These are phyloP conservation scores for Callipepla californica DNA, from an alignment of 2,113 vertebrate species.

Conservation along the genomic window DNA sequence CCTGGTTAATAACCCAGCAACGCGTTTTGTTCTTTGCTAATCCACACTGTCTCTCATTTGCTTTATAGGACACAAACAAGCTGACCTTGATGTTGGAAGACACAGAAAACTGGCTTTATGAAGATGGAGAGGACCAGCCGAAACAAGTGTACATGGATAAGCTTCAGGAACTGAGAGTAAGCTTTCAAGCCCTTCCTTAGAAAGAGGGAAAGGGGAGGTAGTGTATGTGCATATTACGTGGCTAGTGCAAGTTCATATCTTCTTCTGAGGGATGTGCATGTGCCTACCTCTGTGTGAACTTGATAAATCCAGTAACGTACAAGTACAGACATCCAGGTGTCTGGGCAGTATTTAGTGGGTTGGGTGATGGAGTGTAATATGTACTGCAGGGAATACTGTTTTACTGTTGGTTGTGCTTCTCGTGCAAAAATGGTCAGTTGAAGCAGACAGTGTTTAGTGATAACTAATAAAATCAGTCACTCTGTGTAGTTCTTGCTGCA, in stretches of 20 bases:
- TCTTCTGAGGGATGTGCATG: rapidly evolving
- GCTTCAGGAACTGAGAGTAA: conserved; percentile 90
- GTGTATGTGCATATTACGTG: no score
- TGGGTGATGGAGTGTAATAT: neutral
- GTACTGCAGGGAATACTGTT: neutral
- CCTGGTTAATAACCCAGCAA: neutral
- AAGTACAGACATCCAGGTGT: neutral
- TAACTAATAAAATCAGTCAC: neutral
- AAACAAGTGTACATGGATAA: conserved; percentile 95
- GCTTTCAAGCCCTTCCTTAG: neutral
- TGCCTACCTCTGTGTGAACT: neutral
- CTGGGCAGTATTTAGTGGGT: neutral
- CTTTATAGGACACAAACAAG: conserved; percentile 81
- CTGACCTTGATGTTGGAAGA: conserved; percentile 89
- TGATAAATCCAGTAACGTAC: neutral
- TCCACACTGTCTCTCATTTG: neutral
- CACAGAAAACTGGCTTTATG: conserved; percentile 95
- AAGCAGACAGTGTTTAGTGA: neutral
- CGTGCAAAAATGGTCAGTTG: neutral
- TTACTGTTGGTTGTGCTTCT: neutral
- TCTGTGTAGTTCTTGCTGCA: rapidly evolving
- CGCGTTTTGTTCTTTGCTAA: rapidly evolving
- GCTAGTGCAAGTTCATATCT: neutral
- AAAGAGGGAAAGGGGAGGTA: neutral
- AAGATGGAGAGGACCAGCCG: conserved; percentile 94